Evolutionary conservation across 1,140 invertebrate genomes (phyloP).

Genomic region (Sinonovacula constricta): DNA sequence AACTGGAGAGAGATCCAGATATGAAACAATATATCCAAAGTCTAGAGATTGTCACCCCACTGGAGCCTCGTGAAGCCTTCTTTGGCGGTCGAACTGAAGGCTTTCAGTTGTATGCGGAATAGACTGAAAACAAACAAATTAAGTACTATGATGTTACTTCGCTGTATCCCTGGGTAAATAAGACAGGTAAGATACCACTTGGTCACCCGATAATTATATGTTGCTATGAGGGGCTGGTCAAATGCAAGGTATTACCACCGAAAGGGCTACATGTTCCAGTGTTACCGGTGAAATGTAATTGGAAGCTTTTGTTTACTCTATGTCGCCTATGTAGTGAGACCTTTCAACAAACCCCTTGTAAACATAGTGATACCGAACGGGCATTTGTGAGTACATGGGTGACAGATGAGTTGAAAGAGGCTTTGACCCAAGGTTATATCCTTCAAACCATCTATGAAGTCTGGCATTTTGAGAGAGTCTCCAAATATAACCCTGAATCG

Average conservation of each 20-base stretch:
- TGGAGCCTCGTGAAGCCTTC: no score
- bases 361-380: background rate
- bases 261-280: background rate
- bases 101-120: conserved; percentile 18
- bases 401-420: conserved; percentile 2
- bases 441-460: no score
- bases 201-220: background rate
- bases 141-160: no score
- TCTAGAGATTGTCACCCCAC: background rate
- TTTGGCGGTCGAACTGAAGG: conserved; percentile 27
- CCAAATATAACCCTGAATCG: conserved; percentile 50
- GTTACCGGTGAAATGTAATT: background rate
- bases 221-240: conserved; percentile 1
- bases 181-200: conserved; percentile 16
- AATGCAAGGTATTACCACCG: conserved; percentile 8
- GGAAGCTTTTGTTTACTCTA: background rate
- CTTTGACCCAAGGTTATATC: conserved; percentile 17
- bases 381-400: conserved; percentile 5
- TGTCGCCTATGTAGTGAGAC: background rate
- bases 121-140: background rate
- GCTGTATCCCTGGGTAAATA: conserved; percentile 5
- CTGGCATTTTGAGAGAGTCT: conserved; percentile 22
- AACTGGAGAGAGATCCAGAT: background rate
- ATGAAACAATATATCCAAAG: background rate
- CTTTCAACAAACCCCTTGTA: background rate